phyloP scores from a whole-genome alignment of 2,113 vertebrate species.

The Vicugna pacos region DNA sequence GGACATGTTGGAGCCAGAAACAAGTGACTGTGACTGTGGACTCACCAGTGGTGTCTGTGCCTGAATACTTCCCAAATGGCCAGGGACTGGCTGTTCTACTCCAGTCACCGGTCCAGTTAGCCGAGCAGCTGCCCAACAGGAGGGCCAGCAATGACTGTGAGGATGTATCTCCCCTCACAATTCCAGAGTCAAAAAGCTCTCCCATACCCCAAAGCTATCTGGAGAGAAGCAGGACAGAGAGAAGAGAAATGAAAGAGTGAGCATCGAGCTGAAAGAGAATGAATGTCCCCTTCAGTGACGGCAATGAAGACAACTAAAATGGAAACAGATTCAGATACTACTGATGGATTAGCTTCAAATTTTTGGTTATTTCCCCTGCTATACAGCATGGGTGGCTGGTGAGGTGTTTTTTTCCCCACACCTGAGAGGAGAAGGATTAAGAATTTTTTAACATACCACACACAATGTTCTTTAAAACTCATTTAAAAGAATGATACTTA shows the following conservation, averaged over 20 bases:
- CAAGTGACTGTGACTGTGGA: no score
- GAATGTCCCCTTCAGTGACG: background rate
- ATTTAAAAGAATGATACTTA: background rate
- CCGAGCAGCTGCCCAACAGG: no score
- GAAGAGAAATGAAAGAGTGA: background rate
- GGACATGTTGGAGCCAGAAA: background rate
- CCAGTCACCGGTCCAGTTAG: background rate
- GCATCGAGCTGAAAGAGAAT: background rate
- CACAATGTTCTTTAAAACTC: background rate
- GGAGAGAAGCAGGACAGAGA: background rate
- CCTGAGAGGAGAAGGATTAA: background rate
- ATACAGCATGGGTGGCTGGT: background rate
- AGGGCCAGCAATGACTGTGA: background rate
- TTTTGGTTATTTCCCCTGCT: background rate
- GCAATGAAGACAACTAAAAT: background rate
- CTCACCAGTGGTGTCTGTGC: background rate
- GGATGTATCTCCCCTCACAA: background rate
- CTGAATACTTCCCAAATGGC: background rate
- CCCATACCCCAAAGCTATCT: background rate
- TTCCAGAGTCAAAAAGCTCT: background rate
- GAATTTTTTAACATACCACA: background rate
- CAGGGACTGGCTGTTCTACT: background rate
- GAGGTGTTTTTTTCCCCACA: background rate
- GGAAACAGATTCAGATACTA: background rate
- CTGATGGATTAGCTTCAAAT: background rate